Evolutionary conservation across 2,113 vertebrate genomes (phyloP).

Genomic region (Solea solea): DNA sequence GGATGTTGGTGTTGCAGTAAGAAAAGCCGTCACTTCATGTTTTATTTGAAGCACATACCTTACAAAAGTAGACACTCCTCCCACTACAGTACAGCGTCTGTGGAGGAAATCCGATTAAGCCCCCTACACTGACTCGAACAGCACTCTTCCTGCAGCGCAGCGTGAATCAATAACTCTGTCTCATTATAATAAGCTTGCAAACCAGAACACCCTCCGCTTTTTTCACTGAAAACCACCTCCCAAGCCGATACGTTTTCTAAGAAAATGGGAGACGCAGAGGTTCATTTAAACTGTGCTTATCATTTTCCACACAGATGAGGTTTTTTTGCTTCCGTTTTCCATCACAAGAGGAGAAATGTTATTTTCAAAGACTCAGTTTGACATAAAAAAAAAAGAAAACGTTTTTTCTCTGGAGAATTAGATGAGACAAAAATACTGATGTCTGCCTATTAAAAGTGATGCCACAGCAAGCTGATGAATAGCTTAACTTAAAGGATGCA

Average conservation of each 20-base stretch:
- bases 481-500: too few species aligned
- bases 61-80: slow-evolving; percentile 19
- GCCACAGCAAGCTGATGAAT: too few species aligned
- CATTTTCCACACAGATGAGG: background rate
- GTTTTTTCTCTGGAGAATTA: too few species aligned
- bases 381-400: too few species aligned
- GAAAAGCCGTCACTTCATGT: slow-evolving; percentile 7
- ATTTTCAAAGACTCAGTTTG: too few species aligned
- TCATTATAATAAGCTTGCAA: slow-evolving; percentile 29
- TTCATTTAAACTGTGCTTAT: slow-evolving; percentile 5
- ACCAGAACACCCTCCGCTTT: background rate
- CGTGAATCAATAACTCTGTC: slow-evolving; percentile 45
- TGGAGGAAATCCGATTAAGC: slow-evolving; percentile 42
- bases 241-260: background rate
- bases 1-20: background rate
- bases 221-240: slow-evolving; percentile 4
- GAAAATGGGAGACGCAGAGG: background rate
- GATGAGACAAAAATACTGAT: too few species aligned
- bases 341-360: background rate
- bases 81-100: slow-evolving; percentile 17
- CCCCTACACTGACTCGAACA: slow-evolving; percentile 22
- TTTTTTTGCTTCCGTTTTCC: background rate
- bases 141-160: slow-evolving; percentile 16
- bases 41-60: slow-evolving; percentile 13
- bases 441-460: too few species aligned